A percentile compares a stretch with the other conserved stretches of the same genome.
Conservation (phyloP, 2,888 invertebrate species). For the Limulus polyphemus region DNA sequence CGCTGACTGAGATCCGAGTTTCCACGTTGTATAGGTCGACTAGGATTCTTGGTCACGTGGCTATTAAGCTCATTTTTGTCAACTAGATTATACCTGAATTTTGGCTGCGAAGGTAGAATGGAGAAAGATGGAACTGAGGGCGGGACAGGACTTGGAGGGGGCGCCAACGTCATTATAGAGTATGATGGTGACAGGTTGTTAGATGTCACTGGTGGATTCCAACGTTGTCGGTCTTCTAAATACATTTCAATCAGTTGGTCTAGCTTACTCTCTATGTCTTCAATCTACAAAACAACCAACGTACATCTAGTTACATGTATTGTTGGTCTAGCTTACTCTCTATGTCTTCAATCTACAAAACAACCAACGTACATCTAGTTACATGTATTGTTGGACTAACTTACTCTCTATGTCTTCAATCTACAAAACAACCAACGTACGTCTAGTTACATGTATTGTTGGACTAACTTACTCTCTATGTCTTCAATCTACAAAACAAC, state of each 20-base stretch:
- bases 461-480: too few relatives aligned
- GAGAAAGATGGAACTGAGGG: neutral
- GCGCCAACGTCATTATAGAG: too few relatives aligned
- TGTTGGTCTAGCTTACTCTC: too few relatives aligned
- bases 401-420: too few relatives aligned
- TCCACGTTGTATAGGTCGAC: conserved; percentile 34
- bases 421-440: too few relatives aligned
- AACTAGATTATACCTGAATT: conserved; percentile 53
- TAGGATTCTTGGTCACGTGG: conserved; percentile 50
- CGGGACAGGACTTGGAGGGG: neutral
- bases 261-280: conserved; percentile 80
- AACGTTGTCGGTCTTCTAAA: conserved; percentile 57
- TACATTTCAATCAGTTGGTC: conserved; percentile 81
- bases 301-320: too few relatives aligned
- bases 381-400: too few relatives aligned
- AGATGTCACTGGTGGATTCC: conserved; percentile 1
- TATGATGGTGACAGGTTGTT: too few relatives aligned
- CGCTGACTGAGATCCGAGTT: conserved; percentile 55
- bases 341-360: too few relatives aligned
- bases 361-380: too few relatives aligned
- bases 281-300: conserved; percentile 49
- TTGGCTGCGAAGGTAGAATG: conserved; percentile 13
- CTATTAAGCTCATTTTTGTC: conserved; percentile 70
- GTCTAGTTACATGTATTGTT: too few relatives aligned
- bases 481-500: too few relatives aligned